These are phyloP conservation scores for Nasonovia ribisnigri DNA, from an alignment of 2,888 invertebrate genomes.

Conservation along the genomic window DNA sequence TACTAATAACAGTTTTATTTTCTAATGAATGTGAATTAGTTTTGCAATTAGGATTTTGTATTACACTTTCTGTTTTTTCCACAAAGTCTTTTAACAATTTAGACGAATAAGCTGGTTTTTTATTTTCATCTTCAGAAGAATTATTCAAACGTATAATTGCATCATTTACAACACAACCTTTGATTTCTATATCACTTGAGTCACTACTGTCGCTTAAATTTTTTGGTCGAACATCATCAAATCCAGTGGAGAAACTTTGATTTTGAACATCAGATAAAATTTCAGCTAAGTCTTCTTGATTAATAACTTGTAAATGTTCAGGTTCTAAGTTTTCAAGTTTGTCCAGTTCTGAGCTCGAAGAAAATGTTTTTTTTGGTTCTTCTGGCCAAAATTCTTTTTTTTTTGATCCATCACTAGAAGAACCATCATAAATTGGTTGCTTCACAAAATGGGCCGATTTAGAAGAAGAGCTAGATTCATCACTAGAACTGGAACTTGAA, in stretches of 20 bases:
- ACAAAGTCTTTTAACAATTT: slow-evolving; percentile 85
- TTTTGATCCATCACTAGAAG: slow-evolving; percentile 61
- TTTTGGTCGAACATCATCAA: slow-evolving; percentile 71
- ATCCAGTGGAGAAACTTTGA: slow-evolving; percentile 80
- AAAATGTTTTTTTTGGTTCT: slow-evolving; percentile 58
- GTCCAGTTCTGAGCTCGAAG: slow-evolving; percentile 60
- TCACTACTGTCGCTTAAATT: slow-evolving; percentile 60
- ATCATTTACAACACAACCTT: slow-evolving; percentile 78
- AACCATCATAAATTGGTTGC: slow-evolving; percentile 41
- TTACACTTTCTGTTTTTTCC: slow-evolving; percentile 77
- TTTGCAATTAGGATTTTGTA: slow-evolving; percentile 63
- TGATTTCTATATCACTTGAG: slow-evolving; percentile 62
- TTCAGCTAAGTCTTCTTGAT: slow-evolving; percentile 84
- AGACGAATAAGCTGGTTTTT: slow-evolving; percentile 76
- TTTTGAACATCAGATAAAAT: slow-evolving; percentile 77
- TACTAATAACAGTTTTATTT: slow-evolving; percentile 66
- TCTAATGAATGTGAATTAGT: slow-evolving; percentile 67
- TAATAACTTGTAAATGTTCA: slow-evolving; percentile 71
- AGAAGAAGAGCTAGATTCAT: slow-evolving; percentile 62
- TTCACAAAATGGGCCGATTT: slow-evolving; percentile 53
- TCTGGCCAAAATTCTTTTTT: slow-evolving; percentile 61
- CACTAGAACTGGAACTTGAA: slow-evolving; percentile 63
- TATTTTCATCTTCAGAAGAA: slow-evolving; percentile 63
- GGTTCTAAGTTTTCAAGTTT: slow-evolving; percentile 61
- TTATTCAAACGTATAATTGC: slow-evolving; percentile 76